Conservation (phyloP, 2,113 vertebrate species). For the Albula glossodonta region DNA sequence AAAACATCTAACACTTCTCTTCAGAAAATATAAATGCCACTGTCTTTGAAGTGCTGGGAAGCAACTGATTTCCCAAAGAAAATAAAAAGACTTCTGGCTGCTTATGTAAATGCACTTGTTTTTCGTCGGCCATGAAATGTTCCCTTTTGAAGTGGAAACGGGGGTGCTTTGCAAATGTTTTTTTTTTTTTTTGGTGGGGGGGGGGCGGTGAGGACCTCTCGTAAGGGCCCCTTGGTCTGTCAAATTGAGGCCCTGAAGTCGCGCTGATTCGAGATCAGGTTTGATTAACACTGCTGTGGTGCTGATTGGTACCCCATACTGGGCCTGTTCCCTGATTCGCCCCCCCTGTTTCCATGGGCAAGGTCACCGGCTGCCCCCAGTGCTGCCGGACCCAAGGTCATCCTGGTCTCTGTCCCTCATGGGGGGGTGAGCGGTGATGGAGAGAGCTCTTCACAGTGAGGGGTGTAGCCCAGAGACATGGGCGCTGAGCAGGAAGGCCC, state of each 20-base stretch:
- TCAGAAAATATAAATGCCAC: conserved; percentile 29
- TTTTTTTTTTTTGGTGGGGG: not conserved
- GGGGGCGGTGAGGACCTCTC: not conserved
- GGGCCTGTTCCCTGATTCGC: conserved; percentile 14
- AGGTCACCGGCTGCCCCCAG: conserved; percentile 55
- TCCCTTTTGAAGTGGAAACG: conserved; percentile 17
- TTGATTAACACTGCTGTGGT: conserved; percentile 56
- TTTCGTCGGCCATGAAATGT: not conserved
- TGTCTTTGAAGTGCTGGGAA: conserved; percentile 35
- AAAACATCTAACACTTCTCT: conserved; percentile 24
- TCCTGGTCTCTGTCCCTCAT: conserved; percentile 51
- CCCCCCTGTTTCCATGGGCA: conserved; percentile 21
- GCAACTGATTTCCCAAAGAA: conserved; percentile 10
- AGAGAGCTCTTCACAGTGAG: not conserved
- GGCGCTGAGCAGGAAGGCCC: not conserved
- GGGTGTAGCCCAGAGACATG: not conserved
- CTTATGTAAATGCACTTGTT: conserved; percentile 41
- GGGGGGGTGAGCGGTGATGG: conserved; percentile 42
- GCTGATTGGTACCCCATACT: conserved; percentile 60
- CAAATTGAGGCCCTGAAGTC: not conserved
- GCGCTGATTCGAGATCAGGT: conserved; percentile 57
- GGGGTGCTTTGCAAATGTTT: not conserved
- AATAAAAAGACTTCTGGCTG: conserved; percentile 6
- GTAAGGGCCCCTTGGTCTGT: not conserved
- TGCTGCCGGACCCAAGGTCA: conserved; percentile 52